phyloP scores from a whole-genome alignment of 2,888 invertebrate species.

The Scrobipalpa costella region DNA sequence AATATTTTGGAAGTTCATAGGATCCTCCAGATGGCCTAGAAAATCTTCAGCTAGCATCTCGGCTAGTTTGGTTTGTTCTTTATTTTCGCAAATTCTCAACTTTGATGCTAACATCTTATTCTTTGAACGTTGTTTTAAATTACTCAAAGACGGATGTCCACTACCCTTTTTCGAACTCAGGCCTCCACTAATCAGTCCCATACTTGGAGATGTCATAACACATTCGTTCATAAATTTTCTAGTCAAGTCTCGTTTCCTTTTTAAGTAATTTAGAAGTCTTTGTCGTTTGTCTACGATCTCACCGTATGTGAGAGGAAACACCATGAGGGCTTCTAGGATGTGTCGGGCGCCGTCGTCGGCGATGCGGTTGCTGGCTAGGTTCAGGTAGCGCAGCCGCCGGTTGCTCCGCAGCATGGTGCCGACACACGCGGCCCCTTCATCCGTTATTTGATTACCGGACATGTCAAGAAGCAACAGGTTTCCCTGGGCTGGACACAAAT shows the following conservation, averaged over 20 bases:
- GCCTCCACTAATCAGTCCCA: too few relatives aligned
- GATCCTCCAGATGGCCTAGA: too few relatives aligned
- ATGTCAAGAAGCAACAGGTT: slow-evolving; percentile 54
- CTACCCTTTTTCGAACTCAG: too few relatives aligned
- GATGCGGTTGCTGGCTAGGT: slow-evolving; percentile 57
- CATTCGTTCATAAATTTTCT: slow-evolving; percentile 31
- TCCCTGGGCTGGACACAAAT: slow-evolving; percentile 41
- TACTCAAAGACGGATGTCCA: too few relatives aligned
- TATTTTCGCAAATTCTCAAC: too few relatives aligned
- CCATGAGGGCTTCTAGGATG: slow-evolving; percentile 49
- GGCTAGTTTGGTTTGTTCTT: too few relatives aligned
- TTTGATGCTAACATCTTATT: too few relatives aligned
- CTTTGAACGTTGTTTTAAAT: too few relatives aligned
- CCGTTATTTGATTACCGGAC: slow-evolving; percentile 59
- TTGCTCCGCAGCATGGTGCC: slow-evolving; percentile 54
- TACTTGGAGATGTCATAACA: slow-evolving; percentile 1
- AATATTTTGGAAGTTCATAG: too few relatives aligned
- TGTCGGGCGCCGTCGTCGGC: slow-evolving; percentile 49
- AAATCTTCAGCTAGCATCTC: too few relatives aligned
- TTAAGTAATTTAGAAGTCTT: slow-evolving; percentile 35
- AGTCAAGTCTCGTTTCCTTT: slow-evolving; percentile 23
- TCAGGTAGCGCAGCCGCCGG: slow-evolving; percentile 61
- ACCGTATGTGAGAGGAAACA: slow-evolving; percentile 49
- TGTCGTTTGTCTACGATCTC: slow-evolving; percentile 45
- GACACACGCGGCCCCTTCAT: slow-evolving; percentile 53